Evolutionary conservation across 2,888 invertebrate species (phyloP), one percentile per base, ranked within the genome.

Genomic region (Pristionchus exspectatus): DNA sequence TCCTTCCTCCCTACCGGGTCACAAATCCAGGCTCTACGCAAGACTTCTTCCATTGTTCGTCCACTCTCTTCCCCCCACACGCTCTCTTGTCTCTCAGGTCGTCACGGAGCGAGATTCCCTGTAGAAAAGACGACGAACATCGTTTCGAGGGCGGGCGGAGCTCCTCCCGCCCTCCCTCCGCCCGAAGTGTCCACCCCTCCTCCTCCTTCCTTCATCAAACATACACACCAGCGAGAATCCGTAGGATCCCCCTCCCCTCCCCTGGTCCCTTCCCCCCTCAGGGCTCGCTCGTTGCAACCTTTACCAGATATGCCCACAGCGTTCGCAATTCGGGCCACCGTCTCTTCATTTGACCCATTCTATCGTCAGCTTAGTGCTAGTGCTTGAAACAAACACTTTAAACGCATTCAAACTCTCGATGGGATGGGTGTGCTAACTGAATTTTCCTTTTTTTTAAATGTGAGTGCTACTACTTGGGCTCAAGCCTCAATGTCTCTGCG

Each of bases 121-220:
- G 12, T 24, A 69, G n/a, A 69, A 27, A 3, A 30, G 69, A 59
- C 59, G 59, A 59, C 59, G 69, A 69, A 69, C 69, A 69, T 18
- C n/a, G 77, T 50, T 3, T 18, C 30, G 74, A 74, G 74, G 74
- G 38, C 74, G 74, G 74, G 74, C 14, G 74, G 74, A 74, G 74
- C 77, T 77, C 77, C 44, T 7, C 44, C 77, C 77, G 38, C 44
- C 77, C 77, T 44, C 44, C 44, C 44, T 44, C 44, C 44, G n/a
- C 9, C 2, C 14, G 66, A 44, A 16, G 77, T 77, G 77, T 77
- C 77, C 50, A 50, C 77, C n/a, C 77, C 77, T 14, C 77, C 44
- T n/a, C 44, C n/a, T 44, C 44, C 77, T 24, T 38, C 24, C 2
- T 77, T 50, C 50, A 77, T 50, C 77, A 77, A 24, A 77, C 44